Conservation (phyloP, 2,888 invertebrate species). For the Tholera decimalis region DNA sequence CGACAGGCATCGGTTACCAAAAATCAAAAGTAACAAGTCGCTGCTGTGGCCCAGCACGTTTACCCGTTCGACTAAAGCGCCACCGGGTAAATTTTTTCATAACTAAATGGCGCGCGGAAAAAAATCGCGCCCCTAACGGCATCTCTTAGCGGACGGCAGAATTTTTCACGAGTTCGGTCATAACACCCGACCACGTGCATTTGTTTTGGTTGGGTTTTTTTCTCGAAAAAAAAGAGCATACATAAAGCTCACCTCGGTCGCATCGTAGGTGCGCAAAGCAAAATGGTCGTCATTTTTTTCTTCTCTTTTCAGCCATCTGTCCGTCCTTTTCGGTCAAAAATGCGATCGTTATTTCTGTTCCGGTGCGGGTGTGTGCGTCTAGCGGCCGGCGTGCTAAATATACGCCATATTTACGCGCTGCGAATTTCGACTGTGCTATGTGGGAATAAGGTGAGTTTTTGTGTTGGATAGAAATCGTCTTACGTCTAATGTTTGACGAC, state of each 20-base stretch:
- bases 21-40: slow-evolving; percentile 48
- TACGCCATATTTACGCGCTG: slow-evolving; percentile 69
- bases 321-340: slow-evolving; percentile 92
- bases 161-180: slow-evolving; percentile 89
- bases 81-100: slow-evolving; percentile 83
- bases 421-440: slow-evolving; percentile 61
- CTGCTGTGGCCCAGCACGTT: slow-evolving; percentile 10
- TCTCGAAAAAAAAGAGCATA: slow-evolving; percentile 88
- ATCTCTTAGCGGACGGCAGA: slow-evolving; percentile 87
- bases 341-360: slow-evolving; percentile 92
- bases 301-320: slow-evolving; percentile 91
- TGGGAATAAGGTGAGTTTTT: slow-evolving; percentile 64
- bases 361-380: slow-evolving; percentile 89
- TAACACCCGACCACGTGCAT: slow-evolving; percentile 91
- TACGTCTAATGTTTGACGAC: slow-evolving; percentile 87
- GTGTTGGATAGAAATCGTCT: slow-evolving; percentile 74
- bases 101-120: slow-evolving; percentile 81
- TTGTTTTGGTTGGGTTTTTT: slow-evolving; percentile 91
- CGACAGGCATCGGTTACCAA: slow-evolving; percentile 28
- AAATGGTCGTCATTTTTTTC: slow-evolving; percentile 91
- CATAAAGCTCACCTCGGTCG: slow-evolving; percentile 87
- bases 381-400: slow-evolving; percentile 78
- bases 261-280: slow-evolving; percentile 89
- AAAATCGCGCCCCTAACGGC: slow-evolving; percentile 88
- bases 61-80: slow-evolving; percentile 76